Conservation (phyloP, 1,140 invertebrate species). For the Hylyphantes graminicola region DNA sequence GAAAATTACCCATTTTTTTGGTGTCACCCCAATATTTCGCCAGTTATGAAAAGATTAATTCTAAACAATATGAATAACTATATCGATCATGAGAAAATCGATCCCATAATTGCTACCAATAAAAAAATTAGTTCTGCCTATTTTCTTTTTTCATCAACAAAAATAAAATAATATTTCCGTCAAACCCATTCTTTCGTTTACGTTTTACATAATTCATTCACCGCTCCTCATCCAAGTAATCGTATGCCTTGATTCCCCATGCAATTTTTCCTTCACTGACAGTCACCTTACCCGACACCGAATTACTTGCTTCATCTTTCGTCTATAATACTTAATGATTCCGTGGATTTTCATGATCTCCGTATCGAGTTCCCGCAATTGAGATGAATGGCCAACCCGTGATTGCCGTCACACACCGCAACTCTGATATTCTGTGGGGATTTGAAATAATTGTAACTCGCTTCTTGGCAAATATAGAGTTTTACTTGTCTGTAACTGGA, state of each 20-base stretch:
- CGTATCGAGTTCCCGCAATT: constrained; percentile 22
- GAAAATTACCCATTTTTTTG: too few relatives aligned
- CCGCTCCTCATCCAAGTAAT: not conserved
- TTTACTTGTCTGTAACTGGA: too few relatives aligned
- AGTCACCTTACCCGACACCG: not conserved
- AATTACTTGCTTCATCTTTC: constrained; percentile 1
- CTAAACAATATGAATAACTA: too few relatives aligned
- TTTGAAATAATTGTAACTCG: too few relatives aligned
- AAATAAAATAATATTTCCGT: too few relatives aligned
- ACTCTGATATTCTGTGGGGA: not conserved
- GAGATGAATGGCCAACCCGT: constrained; percentile 17
- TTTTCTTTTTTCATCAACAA: too few relatives aligned
- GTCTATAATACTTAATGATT: constrained; percentile 13
- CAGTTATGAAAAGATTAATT: too few relatives aligned
- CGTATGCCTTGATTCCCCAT: not conserved
- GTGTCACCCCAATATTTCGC: too few relatives aligned
- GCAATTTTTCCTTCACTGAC: constrained; percentile 7
- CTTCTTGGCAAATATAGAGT: too few relatives aligned
- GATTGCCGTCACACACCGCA: constrained; percentile 1
- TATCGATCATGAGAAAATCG: too few relatives aligned
- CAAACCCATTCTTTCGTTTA: not conserved
- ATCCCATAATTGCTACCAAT: too few relatives aligned
- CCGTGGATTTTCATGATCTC: constrained; percentile 26
- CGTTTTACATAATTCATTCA: not conserved
- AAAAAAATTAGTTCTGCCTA: too few relatives aligned